These are phyloP conservation scores for Psylliodes chrysocephalus DNA, from an alignment of 2,888 invertebrate species.

Conservation along the genomic window DNA sequence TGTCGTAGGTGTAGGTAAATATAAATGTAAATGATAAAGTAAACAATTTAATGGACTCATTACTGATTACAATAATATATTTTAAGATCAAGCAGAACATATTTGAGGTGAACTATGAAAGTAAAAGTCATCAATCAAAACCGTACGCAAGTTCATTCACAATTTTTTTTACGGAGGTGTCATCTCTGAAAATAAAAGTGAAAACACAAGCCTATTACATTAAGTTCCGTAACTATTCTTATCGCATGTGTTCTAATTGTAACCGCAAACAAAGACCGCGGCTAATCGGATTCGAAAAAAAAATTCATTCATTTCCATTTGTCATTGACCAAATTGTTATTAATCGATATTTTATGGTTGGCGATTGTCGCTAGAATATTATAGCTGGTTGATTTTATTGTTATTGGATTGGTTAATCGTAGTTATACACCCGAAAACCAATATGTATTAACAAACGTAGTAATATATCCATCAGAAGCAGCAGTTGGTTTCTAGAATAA, in stretches of 20 bases:
- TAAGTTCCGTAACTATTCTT: constrained; percentile 3
- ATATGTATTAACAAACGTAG: no score
- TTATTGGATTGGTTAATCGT: neutral
- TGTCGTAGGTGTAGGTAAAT: no score
- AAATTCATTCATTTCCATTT: constrained; percentile 8
- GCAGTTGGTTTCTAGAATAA: no score
- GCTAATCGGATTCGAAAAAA: neutral
- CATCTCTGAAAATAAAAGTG: constrained; percentile 16
- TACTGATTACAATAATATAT: no score
- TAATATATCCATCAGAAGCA: no score
- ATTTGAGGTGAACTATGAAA: neutral
- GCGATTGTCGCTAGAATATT: neutral
- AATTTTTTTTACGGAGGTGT: constrained; percentile 3
- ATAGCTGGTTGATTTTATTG: neutral
- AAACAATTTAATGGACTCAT: no score
- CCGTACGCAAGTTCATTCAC: neutral
- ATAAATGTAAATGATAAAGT: no score
- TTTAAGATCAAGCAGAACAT: neutral
- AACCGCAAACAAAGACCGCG: constrained; percentile 8
- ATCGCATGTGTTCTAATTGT: neutral
- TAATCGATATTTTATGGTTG: constrained; percentile 10
- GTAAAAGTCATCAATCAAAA: neutral
- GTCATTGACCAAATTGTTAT: constrained; percentile 12
- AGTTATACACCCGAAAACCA: neutral
- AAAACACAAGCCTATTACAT: constrained; percentile 1